Conservation (phyloP, 2,888 invertebrate genomes). For the Hypercompe scribonia region DNA sequence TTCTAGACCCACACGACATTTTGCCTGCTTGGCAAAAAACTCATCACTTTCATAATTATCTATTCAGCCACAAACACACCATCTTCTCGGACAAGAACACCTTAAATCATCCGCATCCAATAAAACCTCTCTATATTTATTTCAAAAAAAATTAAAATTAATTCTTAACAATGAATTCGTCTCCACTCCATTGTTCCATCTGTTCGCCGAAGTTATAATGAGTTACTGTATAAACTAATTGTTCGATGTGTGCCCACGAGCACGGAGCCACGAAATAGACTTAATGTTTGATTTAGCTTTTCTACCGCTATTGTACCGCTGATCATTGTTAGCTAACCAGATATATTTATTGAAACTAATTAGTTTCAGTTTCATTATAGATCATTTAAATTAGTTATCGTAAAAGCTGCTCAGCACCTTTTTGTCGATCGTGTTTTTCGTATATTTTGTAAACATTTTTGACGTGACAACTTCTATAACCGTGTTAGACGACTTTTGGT, state of each 20-base stretch:
- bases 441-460: too few species aligned
- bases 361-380: constrained; percentile 28
- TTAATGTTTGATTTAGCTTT: constrained; percentile 72
- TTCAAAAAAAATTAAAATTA: background rate
- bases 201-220: constrained; percentile 69
- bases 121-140: background rate
- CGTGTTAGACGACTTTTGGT: too few species aligned
- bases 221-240: constrained; percentile 72
- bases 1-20: background rate
- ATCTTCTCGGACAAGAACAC: background rate
- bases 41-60: too few species aligned
- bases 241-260: constrained; percentile 50
- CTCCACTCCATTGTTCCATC: constrained; percentile 38
- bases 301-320: constrained; percentile 39
- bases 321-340: constrained; percentile 18
- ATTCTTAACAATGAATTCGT: constrained; percentile 3
- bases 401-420: background rate
- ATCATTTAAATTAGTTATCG: background rate
- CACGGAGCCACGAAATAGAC: constrained; percentile 60
- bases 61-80: background rate
- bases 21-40: background rate
- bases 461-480: too few species aligned
- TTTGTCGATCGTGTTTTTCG: background rate
- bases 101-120: background rate
- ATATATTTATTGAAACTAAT: constrained; percentile 34